Evolutionary conservation across 37 sponge, comb jelly and placozoan species (phyloP).

Genomic region (Aphrocallistes beatrix): DNA sequence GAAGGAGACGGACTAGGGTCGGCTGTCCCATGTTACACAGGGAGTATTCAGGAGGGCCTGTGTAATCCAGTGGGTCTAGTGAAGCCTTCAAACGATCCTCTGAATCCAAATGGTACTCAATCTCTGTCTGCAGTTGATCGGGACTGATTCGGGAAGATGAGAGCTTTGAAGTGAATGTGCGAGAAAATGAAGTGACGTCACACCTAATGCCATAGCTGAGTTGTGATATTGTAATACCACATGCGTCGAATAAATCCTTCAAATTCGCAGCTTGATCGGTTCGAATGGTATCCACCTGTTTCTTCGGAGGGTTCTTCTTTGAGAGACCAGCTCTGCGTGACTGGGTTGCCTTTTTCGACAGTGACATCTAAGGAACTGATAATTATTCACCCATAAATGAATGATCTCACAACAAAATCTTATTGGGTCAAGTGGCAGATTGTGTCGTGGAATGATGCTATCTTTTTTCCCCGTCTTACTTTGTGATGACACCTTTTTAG

Average conservation of each 20-base stretch:
- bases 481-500: background rate
- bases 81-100: background rate
- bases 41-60: background rate
- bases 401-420: too few species aligned
- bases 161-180: background rate
- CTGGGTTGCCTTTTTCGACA: background rate
- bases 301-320: background rate
- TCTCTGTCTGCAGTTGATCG: background rate
- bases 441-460: background rate
- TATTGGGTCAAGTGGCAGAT: too few species aligned
- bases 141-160: background rate
- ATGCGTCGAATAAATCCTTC: background rate
- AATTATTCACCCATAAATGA: too few species aligned
- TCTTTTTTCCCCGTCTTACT: background rate
- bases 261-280: background rate
- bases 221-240: background rate
- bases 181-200: background rate
- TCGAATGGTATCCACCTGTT: background rate
- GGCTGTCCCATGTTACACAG: conserved; percentile 12
- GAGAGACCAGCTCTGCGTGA: background rate
- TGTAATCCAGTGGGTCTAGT: background rate
- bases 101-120: background rate
- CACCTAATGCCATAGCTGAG: background rate
- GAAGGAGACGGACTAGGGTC: background rate
- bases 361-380: too few species aligned